Evolutionary conservation across 2,113 vertebrate species (phyloP), one percentile per base, ranked within the genome.

Genomic region (Cephalopterus ornatus): DNA sequence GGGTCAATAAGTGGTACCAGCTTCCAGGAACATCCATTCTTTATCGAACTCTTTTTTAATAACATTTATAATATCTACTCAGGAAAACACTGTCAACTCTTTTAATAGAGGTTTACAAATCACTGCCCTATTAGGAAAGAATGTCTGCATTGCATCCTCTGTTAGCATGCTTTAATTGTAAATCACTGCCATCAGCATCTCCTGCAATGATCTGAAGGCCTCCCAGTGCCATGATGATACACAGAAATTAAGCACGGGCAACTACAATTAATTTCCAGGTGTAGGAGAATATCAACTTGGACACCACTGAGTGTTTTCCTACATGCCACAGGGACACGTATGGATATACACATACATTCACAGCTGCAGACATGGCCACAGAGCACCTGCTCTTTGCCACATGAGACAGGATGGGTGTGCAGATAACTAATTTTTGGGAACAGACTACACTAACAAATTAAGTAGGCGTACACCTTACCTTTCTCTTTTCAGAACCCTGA

Each of bases 31-130:
- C 22, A 89, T 27, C 14, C 28, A 21, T 49, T 74, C 52, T 49
- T 96, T 47, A 56, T 70, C 8, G 62, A 74, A 18, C 17, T 12
- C 55, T 58, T 59, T 41, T 52, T 18, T 12, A 72, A 42, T 27
- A 47, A 5, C 22, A 61, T 75, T 85, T 89, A 59, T 52, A 88
- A 28, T 59, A 75, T 37, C 78, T 79, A 26, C 32, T 73, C 49
- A 92, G 75, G 58, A 90, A 92, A 90, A 79, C 28, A 61, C 22
- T 52, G 49, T 61, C 78, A 79, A 44, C 13, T 65, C 58, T 85
- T 95, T 93, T 85, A 88, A 79, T 15, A 65, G 59, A 91, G 23
- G 47, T 67, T 92, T 85, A 91, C 56, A 78, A 89, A 87, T 74
- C 56, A 65, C 19, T 41, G 16, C 35, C 32, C 19, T 63, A 13